phyloP scores from a whole-genome alignment of 2,888 invertebrate genomes.

The Tiliacea aurago region DNA sequence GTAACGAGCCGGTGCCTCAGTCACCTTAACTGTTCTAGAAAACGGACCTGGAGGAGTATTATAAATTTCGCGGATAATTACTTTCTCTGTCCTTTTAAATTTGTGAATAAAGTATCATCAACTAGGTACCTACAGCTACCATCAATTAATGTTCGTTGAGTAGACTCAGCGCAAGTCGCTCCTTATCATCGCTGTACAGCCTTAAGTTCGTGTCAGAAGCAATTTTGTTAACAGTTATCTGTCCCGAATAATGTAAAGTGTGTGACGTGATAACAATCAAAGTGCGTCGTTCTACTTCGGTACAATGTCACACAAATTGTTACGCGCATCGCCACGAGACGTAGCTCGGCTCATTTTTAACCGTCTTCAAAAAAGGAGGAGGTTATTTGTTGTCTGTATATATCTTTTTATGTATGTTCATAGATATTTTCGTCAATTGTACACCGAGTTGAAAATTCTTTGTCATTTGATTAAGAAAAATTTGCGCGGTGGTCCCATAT shows the following conservation, averaged over 20 bases:
- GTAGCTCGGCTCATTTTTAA: background rate
- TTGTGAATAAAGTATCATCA: constrained; percentile 27
- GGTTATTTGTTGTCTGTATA: too few relatives aligned
- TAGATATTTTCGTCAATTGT: too few relatives aligned
- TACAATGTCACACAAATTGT: constrained; percentile 38
- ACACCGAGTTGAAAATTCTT: too few relatives aligned
- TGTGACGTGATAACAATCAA: constrained; percentile 54
- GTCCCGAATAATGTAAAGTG: constrained; percentile 47
- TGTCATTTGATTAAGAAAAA: too few relatives aligned
- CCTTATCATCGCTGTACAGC: constrained; percentile 43
- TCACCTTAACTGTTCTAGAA: constrained; percentile 46
- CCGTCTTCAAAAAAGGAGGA: too few relatives aligned
- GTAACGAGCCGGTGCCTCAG: constrained; percentile 65
- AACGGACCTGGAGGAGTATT: constrained; percentile 27
- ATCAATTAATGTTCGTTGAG: constrained; percentile 40
- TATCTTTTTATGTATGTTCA: too few relatives aligned
- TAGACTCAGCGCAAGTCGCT: constrained; percentile 25
- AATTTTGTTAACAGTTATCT: constrained; percentile 56
- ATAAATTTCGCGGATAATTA: constrained; percentile 48
- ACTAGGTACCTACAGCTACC: constrained; percentile 15
- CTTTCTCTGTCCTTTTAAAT: constrained; percentile 32
- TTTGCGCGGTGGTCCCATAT: too few relatives aligned
- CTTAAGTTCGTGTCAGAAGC: constrained; percentile 53
- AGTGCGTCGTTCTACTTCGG: constrained; percentile 24
- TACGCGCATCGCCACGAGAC: constrained; percentile 12